Percentiles rank a stretch among this genome's conserved stretches.
These are phyloP conservation scores for Anisognathus igniventris DNA, from an alignment of 2,797 vertebrate species.

Conservation along the genomic window DNA sequence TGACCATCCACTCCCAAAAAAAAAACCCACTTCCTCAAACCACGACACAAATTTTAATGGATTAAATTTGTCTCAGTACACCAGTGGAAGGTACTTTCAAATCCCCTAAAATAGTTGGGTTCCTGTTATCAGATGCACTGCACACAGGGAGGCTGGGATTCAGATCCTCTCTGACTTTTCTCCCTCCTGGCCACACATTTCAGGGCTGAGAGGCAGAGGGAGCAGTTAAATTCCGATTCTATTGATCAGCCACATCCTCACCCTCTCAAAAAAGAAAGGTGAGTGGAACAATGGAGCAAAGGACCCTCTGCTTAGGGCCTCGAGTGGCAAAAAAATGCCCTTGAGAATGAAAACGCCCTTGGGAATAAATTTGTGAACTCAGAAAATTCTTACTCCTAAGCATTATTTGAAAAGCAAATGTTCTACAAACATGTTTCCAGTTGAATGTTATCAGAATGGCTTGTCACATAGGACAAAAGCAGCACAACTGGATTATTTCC, in stretches of 20 bases:
- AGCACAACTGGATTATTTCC: not conserved
- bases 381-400: not conserved
- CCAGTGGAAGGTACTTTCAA: not conserved
- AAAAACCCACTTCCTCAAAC: too few relatives aligned
- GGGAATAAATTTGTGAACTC: not conserved
- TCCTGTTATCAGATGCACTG: not conserved
- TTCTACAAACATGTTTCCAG: not conserved
- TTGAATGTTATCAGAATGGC: not conserved
- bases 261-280: not conserved
- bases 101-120: rapidly evolving
- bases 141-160: not conserved
- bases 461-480: not conserved
- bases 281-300: rapidly evolving
- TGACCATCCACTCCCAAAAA: too few relatives aligned
- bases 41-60: not conserved
- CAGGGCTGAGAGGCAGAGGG: not conserved
- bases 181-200: not conserved
- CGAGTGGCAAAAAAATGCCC: not conserved
- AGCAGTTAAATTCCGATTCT: not conserved
- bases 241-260: not conserved
- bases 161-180: not conserved
- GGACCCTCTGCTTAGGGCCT: not conserved
- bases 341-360: not conserved
- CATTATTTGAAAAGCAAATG: not conserved
- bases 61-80: not conserved